Evolutionary conservation across 2,113 vertebrate species (phyloP).

Genomic region (Grallaria varia): DNA sequence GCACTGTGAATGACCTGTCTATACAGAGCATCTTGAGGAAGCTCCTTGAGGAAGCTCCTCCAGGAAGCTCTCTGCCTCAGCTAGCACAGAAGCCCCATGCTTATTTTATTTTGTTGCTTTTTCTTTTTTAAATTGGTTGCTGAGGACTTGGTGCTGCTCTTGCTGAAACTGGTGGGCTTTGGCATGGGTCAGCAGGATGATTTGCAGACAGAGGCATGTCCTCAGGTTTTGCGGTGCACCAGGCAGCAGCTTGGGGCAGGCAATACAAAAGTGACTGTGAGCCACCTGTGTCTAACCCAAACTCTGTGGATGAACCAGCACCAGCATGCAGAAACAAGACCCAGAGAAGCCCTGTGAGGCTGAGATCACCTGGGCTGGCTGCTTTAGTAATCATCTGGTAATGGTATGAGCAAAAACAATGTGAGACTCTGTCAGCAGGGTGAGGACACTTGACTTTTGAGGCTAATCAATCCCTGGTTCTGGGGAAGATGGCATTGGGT

Average conservation of each 20-base stretch:
- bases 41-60: not conserved
- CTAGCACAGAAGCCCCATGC: not conserved
- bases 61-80: not conserved
- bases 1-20: not conserved
- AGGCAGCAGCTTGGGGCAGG: not conserved
- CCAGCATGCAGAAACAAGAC: not conserved
- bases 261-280: not conserved
- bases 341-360: not conserved
- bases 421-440: not conserved
- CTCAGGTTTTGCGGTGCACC: fast-evolving
- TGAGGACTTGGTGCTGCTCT: not conserved
- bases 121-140: not conserved
- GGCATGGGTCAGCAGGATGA: not conserved
- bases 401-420: fast-evolving
- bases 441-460: not conserved
- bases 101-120: not conserved
- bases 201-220: not conserved
- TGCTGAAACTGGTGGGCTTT: not conserved
- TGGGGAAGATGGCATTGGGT: not conserved
- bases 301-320: not conserved
- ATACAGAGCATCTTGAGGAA: not conserved
- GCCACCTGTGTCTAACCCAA: not conserved
- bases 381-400: not conserved
- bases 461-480: not conserved
- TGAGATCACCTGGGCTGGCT: not conserved